phyloP scores from a whole-genome alignment of 2,888 invertebrate species.

The Sesamia inferens region DNA sequence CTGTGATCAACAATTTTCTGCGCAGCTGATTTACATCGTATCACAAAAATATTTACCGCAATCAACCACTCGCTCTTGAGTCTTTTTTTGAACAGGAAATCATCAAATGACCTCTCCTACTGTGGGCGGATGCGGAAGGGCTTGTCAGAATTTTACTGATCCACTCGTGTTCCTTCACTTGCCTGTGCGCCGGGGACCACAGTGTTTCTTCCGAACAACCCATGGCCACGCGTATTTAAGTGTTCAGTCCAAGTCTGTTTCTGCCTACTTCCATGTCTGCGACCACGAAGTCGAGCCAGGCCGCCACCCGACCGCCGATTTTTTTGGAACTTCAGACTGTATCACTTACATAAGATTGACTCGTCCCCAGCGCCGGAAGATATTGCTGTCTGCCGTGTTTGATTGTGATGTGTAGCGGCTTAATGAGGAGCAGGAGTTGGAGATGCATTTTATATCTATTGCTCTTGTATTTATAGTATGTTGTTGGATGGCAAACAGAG shows the following conservation, averaged over 20 bases:
- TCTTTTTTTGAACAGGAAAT: no score
- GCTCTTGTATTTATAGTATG: not conserved
- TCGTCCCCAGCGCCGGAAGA: conserved; percentile 66
- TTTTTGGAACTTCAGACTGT: conserved; percentile 80
- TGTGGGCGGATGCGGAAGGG: no score
- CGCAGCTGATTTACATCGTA: not conserved
- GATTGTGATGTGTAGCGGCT: conserved; percentile 55
- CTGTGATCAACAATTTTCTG: not conserved
- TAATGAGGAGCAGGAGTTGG: conserved; percentile 40
- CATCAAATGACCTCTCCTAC: no score
- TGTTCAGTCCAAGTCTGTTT: conserved; percentile 4
- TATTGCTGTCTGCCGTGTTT: conserved; percentile 70
- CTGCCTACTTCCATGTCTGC: conserved; percentile 58
- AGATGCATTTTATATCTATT: conserved; percentile 27
- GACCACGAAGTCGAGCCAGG: conserved; percentile 31
- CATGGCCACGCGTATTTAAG: no score
- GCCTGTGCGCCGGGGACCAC: no score
- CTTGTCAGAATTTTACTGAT: no score
- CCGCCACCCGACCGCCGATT: conserved; percentile 73
- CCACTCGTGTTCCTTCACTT: no score
- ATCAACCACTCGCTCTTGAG: no score
- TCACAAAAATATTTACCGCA: no score
- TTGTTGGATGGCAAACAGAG: not conserved
- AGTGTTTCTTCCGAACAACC: no score
- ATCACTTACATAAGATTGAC: conserved; percentile 83